Percentiles rank a stretch among this genome's conserved stretches.
Conservation (phyloP, 2,888 invertebrate species). For the Sminthurinus aureus region DNA sequence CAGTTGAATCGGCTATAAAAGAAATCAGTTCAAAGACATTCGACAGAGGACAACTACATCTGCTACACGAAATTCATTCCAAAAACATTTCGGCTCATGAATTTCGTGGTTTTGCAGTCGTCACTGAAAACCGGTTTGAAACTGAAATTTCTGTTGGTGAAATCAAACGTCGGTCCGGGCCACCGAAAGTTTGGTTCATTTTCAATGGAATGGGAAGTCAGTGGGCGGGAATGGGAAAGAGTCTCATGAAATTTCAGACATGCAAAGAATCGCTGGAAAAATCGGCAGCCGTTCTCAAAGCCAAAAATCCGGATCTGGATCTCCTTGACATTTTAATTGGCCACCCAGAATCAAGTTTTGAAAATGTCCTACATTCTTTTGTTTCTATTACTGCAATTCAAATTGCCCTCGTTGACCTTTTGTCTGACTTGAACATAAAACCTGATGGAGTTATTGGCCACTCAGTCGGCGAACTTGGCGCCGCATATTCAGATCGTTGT, state of each 20-base stretch:
- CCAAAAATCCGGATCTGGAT: conserved; percentile 81
- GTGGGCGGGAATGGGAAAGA: conserved; percentile 68
- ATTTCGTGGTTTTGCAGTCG: conserved; percentile 31
- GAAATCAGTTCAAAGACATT: background rate
- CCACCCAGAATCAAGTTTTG: conserved; percentile 79
- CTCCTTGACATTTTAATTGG: conserved; percentile 79
- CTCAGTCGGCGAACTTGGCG: conserved; percentile 91
- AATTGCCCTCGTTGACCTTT: conserved; percentile 88
- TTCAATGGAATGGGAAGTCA: conserved; percentile 71
- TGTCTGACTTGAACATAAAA: conserved; percentile 75
- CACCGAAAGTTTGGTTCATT: conserved; percentile 69
- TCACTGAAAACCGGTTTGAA: background rate
- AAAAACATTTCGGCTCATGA: conserved; percentile 23
- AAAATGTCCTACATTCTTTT: conserved; percentile 87
- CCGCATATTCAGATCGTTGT: conserved; percentile 95
- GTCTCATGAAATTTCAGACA: conserved; percentile 66
- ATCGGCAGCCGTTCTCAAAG: conserved; percentile 77
- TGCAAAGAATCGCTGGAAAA: conserved; percentile 73
- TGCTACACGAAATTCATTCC: conserved; percentile 36
- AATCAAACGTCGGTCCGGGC: background rate
- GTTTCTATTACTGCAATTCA: conserved; percentile 85
- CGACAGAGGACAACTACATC: conserved; percentile 21
- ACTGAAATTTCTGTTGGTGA: background rate
- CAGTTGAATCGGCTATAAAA: conserved; percentile 18
- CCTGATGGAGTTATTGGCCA: conserved; percentile 97